Base-by-base conservation (phyloP, 2,888 invertebrate genomes). In the Ametastegia equiseti region DNA sequence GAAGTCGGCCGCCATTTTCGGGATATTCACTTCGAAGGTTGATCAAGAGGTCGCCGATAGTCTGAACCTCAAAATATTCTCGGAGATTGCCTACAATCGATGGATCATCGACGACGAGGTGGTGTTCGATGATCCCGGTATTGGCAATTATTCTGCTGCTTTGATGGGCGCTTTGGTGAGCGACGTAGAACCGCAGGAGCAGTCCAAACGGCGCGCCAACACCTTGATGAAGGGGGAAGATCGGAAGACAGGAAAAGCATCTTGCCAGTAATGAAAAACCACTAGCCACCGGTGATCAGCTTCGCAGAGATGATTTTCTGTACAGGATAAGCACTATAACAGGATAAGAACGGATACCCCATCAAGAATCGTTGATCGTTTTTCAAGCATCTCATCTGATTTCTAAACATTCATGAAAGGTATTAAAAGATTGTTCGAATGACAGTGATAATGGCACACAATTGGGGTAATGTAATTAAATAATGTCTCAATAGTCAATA, bases 101-200 rank as follows among this genome's bases (percentile, higher is more conserved):
- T 93, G 93, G 93, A 79, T 90, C 6, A 89, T 92, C 73, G 84
- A 91, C 13, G 90, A 91, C 15, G 88, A 90, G 69, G 84, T 93
- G n/a, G 89, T 93, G 4, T 93, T 93, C 84, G 92, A 91, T 36
- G 92, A 93, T 86, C 92, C 93, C 0, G 93, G 93, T 9, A 89
- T 91, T 50, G 93, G 93, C 5, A 93, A 93, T 88, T 93, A 93
- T 84, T 92, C 92, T 0, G 89, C 85, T n/a, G 88, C 88, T 7
- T 87, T 89, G 15, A 90, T 91, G 90, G 88, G 85, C 0, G 84
- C 85, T 82, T 7, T 33, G 6, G 79, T 87, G 36, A 73, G 85
- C 0, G 45, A 57, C 3, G 71, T 83, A 9, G 81, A 84, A 23
- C 13, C 60, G 9, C 30, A 78, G 30, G 78, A 78, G 50, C 50